Evolutionary conservation across 2,113 vertebrate species (phyloP).

Genomic region (Myrmecobius fasciatus): DNA sequence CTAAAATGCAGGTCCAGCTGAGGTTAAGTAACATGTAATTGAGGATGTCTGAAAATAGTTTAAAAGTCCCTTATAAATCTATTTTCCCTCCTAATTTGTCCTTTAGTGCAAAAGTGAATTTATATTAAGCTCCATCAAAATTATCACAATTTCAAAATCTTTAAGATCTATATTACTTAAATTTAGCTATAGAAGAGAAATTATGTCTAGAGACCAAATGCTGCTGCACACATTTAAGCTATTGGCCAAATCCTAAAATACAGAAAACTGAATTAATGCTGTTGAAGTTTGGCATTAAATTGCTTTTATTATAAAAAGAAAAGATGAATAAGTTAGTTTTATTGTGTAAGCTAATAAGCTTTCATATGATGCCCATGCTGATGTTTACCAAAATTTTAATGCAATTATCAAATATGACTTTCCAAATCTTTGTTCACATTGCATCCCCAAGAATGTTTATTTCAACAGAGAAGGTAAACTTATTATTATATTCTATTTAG

Average conservation of each 20-base stretch:
- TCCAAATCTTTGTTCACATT: not conserved
- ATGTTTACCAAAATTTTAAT: slow-evolving; percentile 28
- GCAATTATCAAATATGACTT: not conserved
- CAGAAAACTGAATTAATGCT: not conserved
- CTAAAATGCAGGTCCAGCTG: not conserved
- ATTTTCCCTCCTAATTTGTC: not conserved
- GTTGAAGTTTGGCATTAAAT: not conserved
- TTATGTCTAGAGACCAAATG: slow-evolving; percentile 9
- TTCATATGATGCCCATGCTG: slow-evolving; percentile 6
- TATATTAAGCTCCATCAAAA: not conserved
- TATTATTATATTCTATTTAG: not conserved
- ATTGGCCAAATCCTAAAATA: slow-evolving; percentile 1
- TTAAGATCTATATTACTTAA: slow-evolving; percentile 1
- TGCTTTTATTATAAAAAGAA: slow-evolving; percentile 14
- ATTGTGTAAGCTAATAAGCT: not conserved
- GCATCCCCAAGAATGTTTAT: not conserved
- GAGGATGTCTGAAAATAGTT: not conserved
- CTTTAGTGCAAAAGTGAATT: not conserved
- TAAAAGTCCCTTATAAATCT: not conserved
- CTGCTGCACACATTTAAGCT: not conserved
- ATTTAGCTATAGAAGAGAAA: slow-evolving; percentile 19
- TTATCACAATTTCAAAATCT: slow-evolving; percentile 21
- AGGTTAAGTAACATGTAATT: not conserved
- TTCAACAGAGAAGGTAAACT: not conserved
- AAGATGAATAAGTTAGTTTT: not conserved